Conservation (phyloP, 2,888 invertebrate species). For the Sinotaia quadrata region DNA sequence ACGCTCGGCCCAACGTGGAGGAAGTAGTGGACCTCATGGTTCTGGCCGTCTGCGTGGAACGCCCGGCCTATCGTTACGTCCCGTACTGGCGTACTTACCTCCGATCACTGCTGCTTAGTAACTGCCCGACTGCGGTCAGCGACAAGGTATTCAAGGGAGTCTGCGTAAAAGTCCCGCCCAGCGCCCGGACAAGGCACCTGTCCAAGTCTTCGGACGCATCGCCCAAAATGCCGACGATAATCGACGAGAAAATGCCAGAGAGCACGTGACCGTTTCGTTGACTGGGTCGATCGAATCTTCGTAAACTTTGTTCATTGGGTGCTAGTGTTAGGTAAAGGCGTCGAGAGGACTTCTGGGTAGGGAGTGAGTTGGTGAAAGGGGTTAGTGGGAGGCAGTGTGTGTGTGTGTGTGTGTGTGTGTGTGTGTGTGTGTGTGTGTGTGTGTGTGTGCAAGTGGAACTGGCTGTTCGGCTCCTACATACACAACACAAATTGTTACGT, state of each 20-base stretch:
- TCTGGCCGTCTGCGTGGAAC: conserved; percentile 49
- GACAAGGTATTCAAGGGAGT: conserved; percentile 51
- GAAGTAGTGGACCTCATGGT: conserved; percentile 63
- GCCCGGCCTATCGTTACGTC: conserved; percentile 59
- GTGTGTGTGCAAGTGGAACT: background rate
- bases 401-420: background rate
- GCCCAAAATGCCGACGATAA: background rate
- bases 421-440: conserved; percentile 1
- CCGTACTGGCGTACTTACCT: conserved; percentile 56
- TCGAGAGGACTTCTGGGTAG: background rate
- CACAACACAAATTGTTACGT: no score
- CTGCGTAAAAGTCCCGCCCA: conserved; percentile 24
- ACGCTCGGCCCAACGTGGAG: conserved; percentile 56
- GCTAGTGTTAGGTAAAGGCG: background rate
- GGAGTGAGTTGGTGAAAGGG: background rate
- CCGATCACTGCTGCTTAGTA: conserved; percentile 54
- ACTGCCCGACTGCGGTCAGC: conserved; percentile 50
- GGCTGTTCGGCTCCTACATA: no score
- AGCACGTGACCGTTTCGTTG: background rate
- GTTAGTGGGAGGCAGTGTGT: background rate
- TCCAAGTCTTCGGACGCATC: conserved; percentile 7
- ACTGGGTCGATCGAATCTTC: no score
- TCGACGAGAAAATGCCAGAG: background rate
- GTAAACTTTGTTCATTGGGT: no score
- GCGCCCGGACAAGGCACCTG: conserved; percentile 21